Base-by-base conservation (phyloP, 2,113 vertebrate genomes). In the Ammodytes dubius region DNA sequence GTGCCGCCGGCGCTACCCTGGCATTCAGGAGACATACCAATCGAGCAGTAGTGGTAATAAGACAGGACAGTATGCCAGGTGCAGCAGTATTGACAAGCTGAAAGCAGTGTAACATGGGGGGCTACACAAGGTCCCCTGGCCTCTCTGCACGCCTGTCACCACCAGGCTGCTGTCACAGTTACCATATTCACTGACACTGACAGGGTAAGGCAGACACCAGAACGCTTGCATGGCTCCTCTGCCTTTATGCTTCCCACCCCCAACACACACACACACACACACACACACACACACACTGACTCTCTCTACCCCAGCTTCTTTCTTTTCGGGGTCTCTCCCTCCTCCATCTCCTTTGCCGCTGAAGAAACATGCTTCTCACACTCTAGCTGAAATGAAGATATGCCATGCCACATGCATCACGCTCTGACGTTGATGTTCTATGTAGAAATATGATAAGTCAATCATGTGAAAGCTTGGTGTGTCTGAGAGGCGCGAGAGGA, bases 1-100 rank as follows among this genome's bases (percentile, higher is more conserved):
- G 95, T 91, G 96, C 96, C 74, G 94, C 94, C 42, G 96, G 96
- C 69, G 83, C 89, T 93, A 94, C 95, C 82, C 93, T 96, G 89
- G 96, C 95, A 94, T 95, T 95, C 68, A 72, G 87, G 50, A 82
- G 85, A 90, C 58, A 40, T 81, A 75, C 59, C 89, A 84, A 83
- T 88, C 56, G 77, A 89, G 87, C 76, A 52, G 86, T 5, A 53
- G 88, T 65, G 83, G 84, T 92, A 90, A 90, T 91, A 88, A 90
- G 86, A 92, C 88, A 83, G 90, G 88, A 90, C 91, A 81, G 86
- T 87, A 43, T 89, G 88, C 87, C 92, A 91, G 91, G 88, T 93
- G 91, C 63, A 68, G 83, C 65, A 87, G 84, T 90, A 91, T 89
- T 91, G 93, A 92, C 93, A 87, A 81, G 91, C 87, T 85, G 88